Conservation (phyloP, 2,797 vertebrate species). For the Percopsis omiscomaycus region DNA sequence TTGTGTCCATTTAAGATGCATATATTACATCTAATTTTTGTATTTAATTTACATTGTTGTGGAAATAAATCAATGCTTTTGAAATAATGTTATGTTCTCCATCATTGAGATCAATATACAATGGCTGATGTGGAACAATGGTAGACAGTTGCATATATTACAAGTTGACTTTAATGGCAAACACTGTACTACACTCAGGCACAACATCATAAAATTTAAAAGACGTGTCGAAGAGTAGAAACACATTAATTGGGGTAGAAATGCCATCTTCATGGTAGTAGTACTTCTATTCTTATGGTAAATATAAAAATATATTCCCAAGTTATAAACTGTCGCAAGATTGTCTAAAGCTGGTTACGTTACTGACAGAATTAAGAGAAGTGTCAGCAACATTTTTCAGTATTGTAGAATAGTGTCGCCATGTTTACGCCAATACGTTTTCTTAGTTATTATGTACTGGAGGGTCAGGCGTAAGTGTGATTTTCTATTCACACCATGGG, state of each 20-base stretch:
- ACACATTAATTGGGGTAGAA: constrained; percentile 74
- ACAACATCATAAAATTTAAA: constrained; percentile 79
- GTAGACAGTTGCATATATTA: constrained; percentile 54
- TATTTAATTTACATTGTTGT: constrained; percentile 16
- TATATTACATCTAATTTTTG: constrained; percentile 14
- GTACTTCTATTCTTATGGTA: constrained; percentile 51
- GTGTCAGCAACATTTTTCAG: not conserved
- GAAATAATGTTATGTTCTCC: not conserved
- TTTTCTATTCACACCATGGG: too few species aligned
- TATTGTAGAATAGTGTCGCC: not conserved
- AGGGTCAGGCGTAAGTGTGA: not conserved
- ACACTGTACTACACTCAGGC: constrained; percentile 81
- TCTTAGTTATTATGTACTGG: not conserved
- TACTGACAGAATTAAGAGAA: constrained; percentile 28
- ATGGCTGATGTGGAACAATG: constrained; percentile 8
- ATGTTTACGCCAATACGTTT: constrained; percentile 1
- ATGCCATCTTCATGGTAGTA: constrained; percentile 67
- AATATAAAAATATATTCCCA: constrained; percentile 77
- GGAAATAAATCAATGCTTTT: not conserved
- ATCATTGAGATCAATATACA: too few species aligned
- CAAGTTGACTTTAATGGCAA: constrained; percentile 83
- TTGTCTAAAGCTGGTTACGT: constrained; percentile 71
- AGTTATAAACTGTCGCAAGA: constrained; percentile 68
- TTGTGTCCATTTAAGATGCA: constrained; percentile 2
- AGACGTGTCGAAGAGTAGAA: constrained; percentile 37